Evolutionary conservation across 2,113 vertebrate genomes (phyloP).

Genomic region (Amblyornis subalaris): DNA sequence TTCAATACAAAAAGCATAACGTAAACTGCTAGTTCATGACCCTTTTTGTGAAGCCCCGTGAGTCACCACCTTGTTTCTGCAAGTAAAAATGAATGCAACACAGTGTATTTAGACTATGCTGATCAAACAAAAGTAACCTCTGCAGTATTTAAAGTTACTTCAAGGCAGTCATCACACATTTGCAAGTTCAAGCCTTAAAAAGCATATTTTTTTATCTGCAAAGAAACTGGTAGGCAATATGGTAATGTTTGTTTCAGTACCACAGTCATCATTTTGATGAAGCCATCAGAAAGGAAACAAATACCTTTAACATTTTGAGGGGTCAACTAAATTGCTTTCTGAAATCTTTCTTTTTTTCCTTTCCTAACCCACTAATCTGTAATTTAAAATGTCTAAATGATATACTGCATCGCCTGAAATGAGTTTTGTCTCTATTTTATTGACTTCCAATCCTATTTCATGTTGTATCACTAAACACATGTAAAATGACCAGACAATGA

Average conservation of each 20-base stretch:
- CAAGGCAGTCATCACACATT: not conserved
- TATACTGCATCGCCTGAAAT: not conserved
- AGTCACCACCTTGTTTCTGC: not conserved
- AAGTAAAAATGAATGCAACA: not conserved
- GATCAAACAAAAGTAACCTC: not conserved
- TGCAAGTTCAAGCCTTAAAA: not conserved
- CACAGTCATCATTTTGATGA: not conserved
- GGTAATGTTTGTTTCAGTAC: not conserved
- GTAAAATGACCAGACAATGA: not conserved
- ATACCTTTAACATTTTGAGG: not conserved
- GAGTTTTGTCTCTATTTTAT: not conserved
- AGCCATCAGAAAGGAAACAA: not conserved
- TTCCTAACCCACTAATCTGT: slow-evolving; percentile 12
- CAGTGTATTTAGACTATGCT: not conserved
- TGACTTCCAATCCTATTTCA: not conserved
- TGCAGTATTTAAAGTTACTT: not conserved
- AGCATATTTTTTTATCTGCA: not conserved
- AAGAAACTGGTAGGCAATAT: not conserved
- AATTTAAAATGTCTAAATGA: slow-evolving; percentile 42
- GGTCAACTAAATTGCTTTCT: not conserved
- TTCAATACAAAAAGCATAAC: not conserved
- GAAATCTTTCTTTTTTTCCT: not conserved
- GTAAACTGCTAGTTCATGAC: not conserved
- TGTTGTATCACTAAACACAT: not conserved
- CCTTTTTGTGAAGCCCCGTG: not conserved